Percentiles rank a stretch among this genome's conserved stretches.
These are phyloP conservation scores for Heptranchias perlo DNA, from an alignment of 2,113 vertebrate species.

Conservation along the genomic window DNA sequence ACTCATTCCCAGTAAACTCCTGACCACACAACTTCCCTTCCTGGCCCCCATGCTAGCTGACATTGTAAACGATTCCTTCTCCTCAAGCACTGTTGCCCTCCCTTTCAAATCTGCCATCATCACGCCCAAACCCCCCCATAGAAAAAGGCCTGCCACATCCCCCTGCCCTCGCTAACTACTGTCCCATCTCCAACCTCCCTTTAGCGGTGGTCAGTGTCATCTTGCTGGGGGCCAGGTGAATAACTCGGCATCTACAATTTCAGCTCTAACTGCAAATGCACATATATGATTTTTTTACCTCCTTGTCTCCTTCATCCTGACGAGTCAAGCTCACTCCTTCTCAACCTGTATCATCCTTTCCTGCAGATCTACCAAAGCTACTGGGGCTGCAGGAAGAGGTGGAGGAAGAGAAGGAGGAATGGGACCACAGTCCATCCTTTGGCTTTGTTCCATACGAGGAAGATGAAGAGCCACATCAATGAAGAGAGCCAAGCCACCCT, in stretches of 20 bases:
- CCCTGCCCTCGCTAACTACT: neutral
- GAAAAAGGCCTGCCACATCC: neutral
- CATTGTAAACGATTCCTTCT: neutral
- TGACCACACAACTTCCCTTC: neutral
- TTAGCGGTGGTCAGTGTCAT: neutral
- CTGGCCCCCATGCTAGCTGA: neutral
- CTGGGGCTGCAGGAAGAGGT: too few species aligned
- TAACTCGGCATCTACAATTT: neutral
- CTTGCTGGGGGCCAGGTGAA: neutral
- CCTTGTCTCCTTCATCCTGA: neutral
- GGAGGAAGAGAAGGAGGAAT: neutral
- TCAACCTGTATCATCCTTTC: neutral
- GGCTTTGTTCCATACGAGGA: neutral
- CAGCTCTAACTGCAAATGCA: neutral
- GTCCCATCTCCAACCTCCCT: neutral
- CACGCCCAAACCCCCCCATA: neutral
- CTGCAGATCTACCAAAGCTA: neutral
- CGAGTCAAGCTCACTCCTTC: neutral
- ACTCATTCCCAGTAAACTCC: neutral
- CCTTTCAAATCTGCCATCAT: neutral
- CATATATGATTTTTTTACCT: too few species aligned
- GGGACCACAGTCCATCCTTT: neutral
- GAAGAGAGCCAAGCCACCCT: neutral
- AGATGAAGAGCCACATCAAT: neutral
- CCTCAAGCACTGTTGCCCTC: neutral